These are phyloP conservation scores for Euspilapteryx auroguttella DNA, from an alignment of 2,888 invertebrate species.

Conservation along the genomic window DNA sequence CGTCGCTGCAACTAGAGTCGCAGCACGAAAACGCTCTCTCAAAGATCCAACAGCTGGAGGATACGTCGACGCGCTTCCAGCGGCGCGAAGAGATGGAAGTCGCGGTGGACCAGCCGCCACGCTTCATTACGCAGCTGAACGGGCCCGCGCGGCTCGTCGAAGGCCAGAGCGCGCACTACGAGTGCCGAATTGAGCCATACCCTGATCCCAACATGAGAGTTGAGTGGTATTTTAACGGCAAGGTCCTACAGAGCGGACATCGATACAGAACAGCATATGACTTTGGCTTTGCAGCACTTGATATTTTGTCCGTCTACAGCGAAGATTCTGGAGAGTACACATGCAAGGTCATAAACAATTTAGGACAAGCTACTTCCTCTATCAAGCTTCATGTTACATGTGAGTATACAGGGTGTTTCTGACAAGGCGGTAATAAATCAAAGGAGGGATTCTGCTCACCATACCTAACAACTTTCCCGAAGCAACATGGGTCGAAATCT, in stretches of 20 bases:
- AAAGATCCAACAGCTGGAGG: constrained; percentile 86
- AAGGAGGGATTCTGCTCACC: too few species aligned
- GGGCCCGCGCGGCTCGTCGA: constrained; percentile 85
- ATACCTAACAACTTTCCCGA: too few species aligned
- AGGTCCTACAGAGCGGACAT: constrained; percentile 85
- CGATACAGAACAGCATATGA: constrained; percentile 93
- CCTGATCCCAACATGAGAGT: constrained; percentile 87
- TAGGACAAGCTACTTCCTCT: constrained; percentile 82
- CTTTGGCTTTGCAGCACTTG: constrained; percentile 96
- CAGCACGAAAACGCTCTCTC: constrained; percentile 88
- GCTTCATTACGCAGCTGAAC: constrained; percentile 82
- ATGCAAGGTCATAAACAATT: constrained; percentile 82
- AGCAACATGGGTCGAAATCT: too few species aligned
- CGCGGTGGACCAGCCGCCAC: constrained; percentile 78
- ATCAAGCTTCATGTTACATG: constrained; percentile 80
- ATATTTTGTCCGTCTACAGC: constrained; percentile 89
- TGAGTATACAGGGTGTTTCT: too few species aligned
- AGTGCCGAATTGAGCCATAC: constrained; percentile 91
- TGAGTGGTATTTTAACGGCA: constrained; percentile 93
- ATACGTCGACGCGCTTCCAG: constrained; percentile 74
- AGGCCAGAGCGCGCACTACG: constrained; percentile 90
- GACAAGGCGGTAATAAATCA: too few species aligned
- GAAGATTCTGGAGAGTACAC: constrained; percentile 94
- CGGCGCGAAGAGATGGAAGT: constrained; percentile 82
- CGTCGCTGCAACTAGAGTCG: constrained; percentile 82